Conservation (phyloP, 2,888 invertebrate genomes). For the Choreutis nemorana region DNA sequence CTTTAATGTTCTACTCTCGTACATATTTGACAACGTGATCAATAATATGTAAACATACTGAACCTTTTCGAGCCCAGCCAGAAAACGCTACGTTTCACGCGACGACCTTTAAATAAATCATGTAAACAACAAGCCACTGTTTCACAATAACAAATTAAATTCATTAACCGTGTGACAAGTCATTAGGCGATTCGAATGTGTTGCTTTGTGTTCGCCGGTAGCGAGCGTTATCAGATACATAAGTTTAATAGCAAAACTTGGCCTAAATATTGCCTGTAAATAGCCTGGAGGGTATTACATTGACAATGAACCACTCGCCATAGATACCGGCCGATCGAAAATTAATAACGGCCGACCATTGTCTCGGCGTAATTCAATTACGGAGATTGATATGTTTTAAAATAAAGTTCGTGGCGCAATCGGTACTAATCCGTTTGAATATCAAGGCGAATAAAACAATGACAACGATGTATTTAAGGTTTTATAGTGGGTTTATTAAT, state of each 20-base stretch:
- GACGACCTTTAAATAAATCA: slow-evolving; percentile 28
- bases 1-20: no score
- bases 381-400: slow-evolving; percentile 21
- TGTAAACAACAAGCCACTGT: slow-evolving; percentile 29
- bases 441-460: slow-evolving; percentile 25
- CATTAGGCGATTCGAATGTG: slow-evolving; percentile 35
- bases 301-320: slow-evolving; percentile 56
- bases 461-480: slow-evolving; percentile 18
- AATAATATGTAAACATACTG: no score
- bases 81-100: no score
- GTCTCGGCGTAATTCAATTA: slow-evolving; percentile 15
- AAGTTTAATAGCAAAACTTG: slow-evolving; percentile 21
- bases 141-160: slow-evolving; percentile 28
- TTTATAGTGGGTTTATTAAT: no score
- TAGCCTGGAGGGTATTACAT: slow-evolving; percentile 29
- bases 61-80: no score
- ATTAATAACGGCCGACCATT: slow-evolving; percentile 16
- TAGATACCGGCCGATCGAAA: slow-evolving; percentile 19
- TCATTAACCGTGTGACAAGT: slow-evolving; percentile 40
- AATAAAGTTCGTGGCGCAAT: slow-evolving; percentile 19
- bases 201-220: slow-evolving; percentile 15
- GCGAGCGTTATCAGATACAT: slow-evolving; percentile 23
- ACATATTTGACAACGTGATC: no score
- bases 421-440: slow-evolving; percentile 21
- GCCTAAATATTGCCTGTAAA: slow-evolving; percentile 31